phyloP scores from a whole-genome alignment of 2,797 vertebrate species.

The Morus bassanus region DNA sequence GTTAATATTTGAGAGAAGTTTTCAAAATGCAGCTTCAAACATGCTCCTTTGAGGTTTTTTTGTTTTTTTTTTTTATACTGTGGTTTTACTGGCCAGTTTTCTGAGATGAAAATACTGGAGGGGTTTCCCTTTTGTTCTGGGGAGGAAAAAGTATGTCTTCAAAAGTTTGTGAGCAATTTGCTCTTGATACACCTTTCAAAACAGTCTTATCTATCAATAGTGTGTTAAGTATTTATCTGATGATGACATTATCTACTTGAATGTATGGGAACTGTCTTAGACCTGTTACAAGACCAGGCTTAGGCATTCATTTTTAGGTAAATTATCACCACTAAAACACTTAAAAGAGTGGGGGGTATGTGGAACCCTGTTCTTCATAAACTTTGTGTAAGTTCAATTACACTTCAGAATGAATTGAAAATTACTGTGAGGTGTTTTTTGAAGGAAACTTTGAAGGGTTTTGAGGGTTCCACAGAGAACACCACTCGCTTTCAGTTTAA shows the following conservation, averaged over 20 bases:
- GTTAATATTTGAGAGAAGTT: background rate
- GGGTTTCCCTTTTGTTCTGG: background rate
- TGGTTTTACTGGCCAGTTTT: background rate
- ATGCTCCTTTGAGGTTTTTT: background rate
- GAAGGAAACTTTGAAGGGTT: background rate
- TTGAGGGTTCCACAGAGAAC: background rate
- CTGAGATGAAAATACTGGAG: background rate
- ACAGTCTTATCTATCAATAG: fast-evolving
- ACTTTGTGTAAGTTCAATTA: background rate
- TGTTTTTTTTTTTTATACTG: background rate
- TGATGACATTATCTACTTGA: background rate
- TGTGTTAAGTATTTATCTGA: background rate
- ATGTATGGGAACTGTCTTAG: background rate
- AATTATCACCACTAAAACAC: background rate
- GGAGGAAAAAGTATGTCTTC: background rate
- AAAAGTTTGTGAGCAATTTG: background rate
- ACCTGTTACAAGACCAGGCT: background rate
- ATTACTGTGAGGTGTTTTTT: background rate
- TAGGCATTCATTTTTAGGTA: background rate
- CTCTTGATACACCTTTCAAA: background rate
- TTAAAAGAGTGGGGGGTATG: background rate
- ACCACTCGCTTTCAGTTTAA: background rate
- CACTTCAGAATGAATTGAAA: background rate
- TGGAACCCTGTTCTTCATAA: background rate
- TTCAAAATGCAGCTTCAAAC: background rate